Base-by-base conservation (phyloP, 1,140 invertebrate genomes). In the Parasteatoda tepidariorum region DNA sequence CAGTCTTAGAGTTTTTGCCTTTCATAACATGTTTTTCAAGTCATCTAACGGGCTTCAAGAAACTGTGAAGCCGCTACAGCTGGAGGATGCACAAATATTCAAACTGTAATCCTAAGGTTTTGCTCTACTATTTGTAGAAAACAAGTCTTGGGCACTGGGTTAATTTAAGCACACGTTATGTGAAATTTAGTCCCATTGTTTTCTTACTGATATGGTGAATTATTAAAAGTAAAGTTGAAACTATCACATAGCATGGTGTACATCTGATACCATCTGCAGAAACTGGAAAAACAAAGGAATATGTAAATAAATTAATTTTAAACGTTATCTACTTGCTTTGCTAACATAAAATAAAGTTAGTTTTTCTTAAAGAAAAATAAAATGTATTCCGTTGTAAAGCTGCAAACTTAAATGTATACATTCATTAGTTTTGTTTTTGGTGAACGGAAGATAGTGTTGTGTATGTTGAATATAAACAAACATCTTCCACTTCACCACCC, bases 121-220 rank as follows among this genome's bases (percentile, higher is more conserved):
- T 34, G 41, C 33, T 48, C 66, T 68, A 24, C 70, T 73, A 73
- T 28, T 73, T 31, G 54, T 73, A 73, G 70, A 73, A 73, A 73
- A 73, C 34, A 73, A 28, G 48, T 73, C 70, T 48, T 73, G 70
- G 70, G 70, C 70, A 61, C 28, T 73, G 6, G 48, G 48, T 59
- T 68, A 38, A 22, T 73, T 26, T 24, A 57, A 59, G 28, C 30
- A 28, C 70, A 59, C n/a, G 70, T 73, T 73, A 73, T 59, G 70
- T 73, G 24, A 28, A 18, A 30, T 68, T 68, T 33, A 68, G 18
- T 7, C 22, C 9, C 13, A n/a, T 18, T 15, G 28, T 11, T 48
- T 57, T 57, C 28, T 41, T 31, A 55, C 54, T 24, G 13, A 30
- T 26, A 33, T 41, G 54, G 5, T 59, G 48, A 15, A 73, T 41